Base-by-base conservation (phyloP, 2,888 invertebrate genomes). In the Psococerastis gibbosa region DNA sequence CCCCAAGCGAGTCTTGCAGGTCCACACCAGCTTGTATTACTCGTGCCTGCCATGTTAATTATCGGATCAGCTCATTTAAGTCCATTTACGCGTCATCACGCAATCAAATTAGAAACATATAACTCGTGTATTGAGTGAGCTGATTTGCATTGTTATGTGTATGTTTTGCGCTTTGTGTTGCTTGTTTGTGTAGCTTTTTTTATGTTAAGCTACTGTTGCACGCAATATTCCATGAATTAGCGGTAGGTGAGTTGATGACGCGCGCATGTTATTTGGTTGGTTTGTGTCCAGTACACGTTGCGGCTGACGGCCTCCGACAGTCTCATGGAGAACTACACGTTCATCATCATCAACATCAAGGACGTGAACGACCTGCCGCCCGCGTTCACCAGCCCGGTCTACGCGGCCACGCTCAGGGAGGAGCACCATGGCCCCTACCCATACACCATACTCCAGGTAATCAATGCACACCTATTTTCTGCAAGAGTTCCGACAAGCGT, bases 331-430 rank as follows among this genome's bases (percentile, higher is more conserved):
- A 84, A 82, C 68, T 75, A 74, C 55, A 87, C 87, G 53, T 75
- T 72, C 48, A 80, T 89, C 52, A 72, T 82, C 55, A 78, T 89
- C 55, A 73, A 77, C 59, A 73, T 87, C 53, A 74, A 78, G 54
- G 87, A 89, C 64, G 80, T 83, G 58, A 89, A 89, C 67, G 91
- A 91, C 65, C 71, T 88, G 56, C 82, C 88, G 43, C 91, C 91
- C 22, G 72, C 71, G 53, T 83, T 84, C 64, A 71, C 75, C 50
- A 69, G 74, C 58, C 71, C 74, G 51, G 62, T 72, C 45, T 85
- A 84, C 67, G 63, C 73, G 57, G 73, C 78, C 42, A 71, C 73
- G 50, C 75, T 83, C 53, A 68, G 77, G 50, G 85, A 85, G 62
- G 84, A 84, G 63, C 71, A 73, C 54, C 62, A 65, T 43, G 75